These are phyloP conservation scores for Thinocorus orbignyianus DNA, from an alignment of 2,113 vertebrate genomes.

Conservation along the genomic window DNA sequence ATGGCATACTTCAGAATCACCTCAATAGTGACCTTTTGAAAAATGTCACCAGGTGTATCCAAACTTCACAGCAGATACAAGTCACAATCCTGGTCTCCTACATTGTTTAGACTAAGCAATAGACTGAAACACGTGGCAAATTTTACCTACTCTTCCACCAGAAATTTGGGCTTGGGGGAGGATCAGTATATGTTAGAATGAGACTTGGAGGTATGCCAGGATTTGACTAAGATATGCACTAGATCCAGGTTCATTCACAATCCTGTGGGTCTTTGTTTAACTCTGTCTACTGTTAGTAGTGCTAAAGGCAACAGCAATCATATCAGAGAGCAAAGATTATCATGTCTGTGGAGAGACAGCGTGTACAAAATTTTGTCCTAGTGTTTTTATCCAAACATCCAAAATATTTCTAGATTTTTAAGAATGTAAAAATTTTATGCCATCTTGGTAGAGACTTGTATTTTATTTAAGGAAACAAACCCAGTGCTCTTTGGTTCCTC, in stretches of 20 bases:
- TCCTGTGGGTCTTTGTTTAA: neutral
- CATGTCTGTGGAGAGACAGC: neutral
- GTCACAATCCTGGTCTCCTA: neutral
- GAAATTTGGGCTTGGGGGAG: neutral
- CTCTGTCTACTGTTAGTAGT: neutral
- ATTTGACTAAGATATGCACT: fast-evolving
- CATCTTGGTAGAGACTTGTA: neutral
- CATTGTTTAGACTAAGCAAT: neutral
- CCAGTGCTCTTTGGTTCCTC: neutral
- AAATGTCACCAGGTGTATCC: neutral
- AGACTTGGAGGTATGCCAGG: neutral
- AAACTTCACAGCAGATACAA: neutral
- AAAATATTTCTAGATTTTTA: neutral
- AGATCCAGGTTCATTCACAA: neutral
- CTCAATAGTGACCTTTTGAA: neutral
- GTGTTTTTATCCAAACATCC: neutral
- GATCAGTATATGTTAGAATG: neutral
- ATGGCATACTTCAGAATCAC: neutral
- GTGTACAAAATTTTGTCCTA: neutral
- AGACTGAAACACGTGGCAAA: neutral
- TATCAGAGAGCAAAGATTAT: neutral
- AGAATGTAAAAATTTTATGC: neutral
- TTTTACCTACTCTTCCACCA: neutral
- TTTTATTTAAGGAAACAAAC: neutral
- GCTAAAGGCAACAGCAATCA: neutral